Evolutionary conservation across 2,888 invertebrate genomes (phyloP).

Genomic region (Drosophila robusta): DNA sequence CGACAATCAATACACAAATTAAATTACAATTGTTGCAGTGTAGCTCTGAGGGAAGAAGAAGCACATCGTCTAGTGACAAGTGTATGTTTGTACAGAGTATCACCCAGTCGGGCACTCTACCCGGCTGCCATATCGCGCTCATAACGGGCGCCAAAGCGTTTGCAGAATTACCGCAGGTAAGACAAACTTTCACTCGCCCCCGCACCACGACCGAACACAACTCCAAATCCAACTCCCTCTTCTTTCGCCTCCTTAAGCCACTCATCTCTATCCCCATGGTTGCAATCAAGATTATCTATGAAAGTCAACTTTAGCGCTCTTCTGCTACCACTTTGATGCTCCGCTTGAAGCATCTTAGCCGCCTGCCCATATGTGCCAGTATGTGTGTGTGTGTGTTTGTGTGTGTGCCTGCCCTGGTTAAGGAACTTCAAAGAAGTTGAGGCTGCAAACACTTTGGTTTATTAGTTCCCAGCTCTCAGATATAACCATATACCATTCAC

Average conservation of each 20-base stretch:
- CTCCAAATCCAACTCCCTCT: not conserved
- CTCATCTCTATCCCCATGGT: slow-evolving; percentile 26
- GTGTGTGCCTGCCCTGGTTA: slow-evolving; percentile 7
- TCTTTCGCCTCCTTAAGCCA: not conserved
- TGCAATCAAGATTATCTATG: slow-evolving; percentile 44
- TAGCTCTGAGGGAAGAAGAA: too few species aligned
- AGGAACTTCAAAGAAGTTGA: slow-evolving; percentile 44
- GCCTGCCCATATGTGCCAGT: not conserved
- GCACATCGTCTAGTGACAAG: too few species aligned
- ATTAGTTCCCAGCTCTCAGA: slow-evolving; percentile 57
- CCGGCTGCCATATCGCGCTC: slow-evolving; percentile 10
- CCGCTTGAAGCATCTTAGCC: slow-evolving; percentile 3
- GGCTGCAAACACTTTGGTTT: slow-evolving; percentile 68
- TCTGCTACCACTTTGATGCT: slow-evolving; percentile 40
- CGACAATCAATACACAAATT: too few species aligned
- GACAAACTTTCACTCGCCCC: slow-evolving; percentile 12
- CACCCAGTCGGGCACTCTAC: not conserved
- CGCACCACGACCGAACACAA: not conserved
- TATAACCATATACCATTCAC: slow-evolving; percentile 25
- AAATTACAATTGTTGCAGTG: too few species aligned
- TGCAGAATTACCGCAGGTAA: slow-evolving; percentile 39
- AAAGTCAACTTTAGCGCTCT: slow-evolving; percentile 41
- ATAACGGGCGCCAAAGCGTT: slow-evolving; percentile 27
- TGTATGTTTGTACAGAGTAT: not conserved
- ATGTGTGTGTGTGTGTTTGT: slow-evolving; percentile 4